phyloP scores from a whole-genome alignment of 2,113 vertebrate genomes.

The Rhineura floridana region DNA sequence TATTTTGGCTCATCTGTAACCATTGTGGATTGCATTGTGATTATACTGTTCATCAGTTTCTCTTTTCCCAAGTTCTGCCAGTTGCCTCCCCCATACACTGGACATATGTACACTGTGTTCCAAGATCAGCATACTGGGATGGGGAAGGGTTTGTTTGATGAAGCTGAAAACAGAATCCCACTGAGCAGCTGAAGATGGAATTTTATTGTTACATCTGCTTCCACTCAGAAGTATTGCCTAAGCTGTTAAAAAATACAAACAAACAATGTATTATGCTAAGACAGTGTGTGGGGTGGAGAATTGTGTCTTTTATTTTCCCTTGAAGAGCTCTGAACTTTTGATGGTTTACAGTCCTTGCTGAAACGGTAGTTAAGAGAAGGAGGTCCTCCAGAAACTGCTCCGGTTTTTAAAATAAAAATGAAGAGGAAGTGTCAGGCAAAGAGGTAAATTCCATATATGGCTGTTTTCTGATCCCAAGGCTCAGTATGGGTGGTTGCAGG shows the following conservation, averaged over 20 bases:
- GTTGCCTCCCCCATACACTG: neutral
- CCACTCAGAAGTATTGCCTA: slow-evolving; percentile 48
- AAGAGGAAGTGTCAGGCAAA: accelerated
- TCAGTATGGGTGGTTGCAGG: neutral
- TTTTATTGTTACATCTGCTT: slow-evolving; percentile 67
- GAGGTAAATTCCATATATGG: neutral
- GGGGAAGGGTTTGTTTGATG: slow-evolving; percentile 16
- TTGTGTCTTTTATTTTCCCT: neutral
- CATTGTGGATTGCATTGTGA: accelerated
- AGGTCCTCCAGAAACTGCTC: neutral
- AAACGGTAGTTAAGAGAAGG: neutral
- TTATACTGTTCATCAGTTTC: accelerated
- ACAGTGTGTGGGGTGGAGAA: neutral
- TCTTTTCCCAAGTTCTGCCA: accelerated
- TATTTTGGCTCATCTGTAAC: neutral
- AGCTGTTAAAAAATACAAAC: slow-evolving; percentile 40
- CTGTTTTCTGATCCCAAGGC: neutral
- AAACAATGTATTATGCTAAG: neutral
- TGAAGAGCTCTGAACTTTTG: neutral
- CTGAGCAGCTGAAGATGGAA: slow-evolving; percentile 56
- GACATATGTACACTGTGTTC: slow-evolving; percentile 23
- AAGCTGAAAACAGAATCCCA: slow-evolving; percentile 9
- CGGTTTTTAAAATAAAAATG: neutral
- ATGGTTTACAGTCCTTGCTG: neutral
- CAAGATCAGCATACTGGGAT: slow-evolving; percentile 31